A percentile compares a stretch with the other conserved stretches of the same genome.
phyloP scores from a whole-genome alignment of 2,888 invertebrate genomes.

The Agonopterix alstromeriana region DNA sequence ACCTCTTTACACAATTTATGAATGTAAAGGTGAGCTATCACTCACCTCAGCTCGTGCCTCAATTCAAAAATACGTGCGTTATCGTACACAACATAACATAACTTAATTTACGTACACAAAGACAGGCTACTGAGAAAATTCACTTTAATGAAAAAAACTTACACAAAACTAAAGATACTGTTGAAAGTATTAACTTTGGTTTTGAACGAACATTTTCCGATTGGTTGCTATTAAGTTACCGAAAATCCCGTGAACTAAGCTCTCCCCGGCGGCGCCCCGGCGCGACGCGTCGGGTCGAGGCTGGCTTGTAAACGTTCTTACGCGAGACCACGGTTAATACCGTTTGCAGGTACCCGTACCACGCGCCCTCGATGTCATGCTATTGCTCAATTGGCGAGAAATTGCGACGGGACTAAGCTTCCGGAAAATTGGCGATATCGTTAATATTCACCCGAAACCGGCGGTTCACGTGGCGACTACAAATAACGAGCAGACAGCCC shows the following conservation, averaged over 20 bases:
- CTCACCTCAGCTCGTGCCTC: neutral
- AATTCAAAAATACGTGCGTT: neutral
- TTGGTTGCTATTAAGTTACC: neutral
- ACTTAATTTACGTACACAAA: too few relatives aligned
- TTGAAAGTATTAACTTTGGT: too few relatives aligned
- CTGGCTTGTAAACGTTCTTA: conserved; percentile 23
- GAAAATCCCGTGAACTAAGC: neutral
- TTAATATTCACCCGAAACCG: conserved; percentile 76
- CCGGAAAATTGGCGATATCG: conserved; percentile 76
- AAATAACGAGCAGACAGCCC: conserved; percentile 69
- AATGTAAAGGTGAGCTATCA: neutral
- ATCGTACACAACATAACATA: too few relatives aligned
- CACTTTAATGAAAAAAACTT: too few relatives aligned
- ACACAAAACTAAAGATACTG: too few relatives aligned
- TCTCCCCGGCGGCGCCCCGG: neutral
- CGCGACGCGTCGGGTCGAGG: neutral
- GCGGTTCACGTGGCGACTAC: conserved; percentile 72
- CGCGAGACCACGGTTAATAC: conserved; percentile 29
- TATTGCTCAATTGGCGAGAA: conserved; percentile 76
- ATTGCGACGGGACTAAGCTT: conserved; percentile 73
- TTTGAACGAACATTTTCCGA: too few relatives aligned
- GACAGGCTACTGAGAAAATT: too few relatives aligned
- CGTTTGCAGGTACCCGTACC: conserved; percentile 32
- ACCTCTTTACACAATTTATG: conserved; percentile 1
- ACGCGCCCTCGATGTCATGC: conserved; percentile 51